Evolutionary conservation across 92 coral and sea anemone species (phyloP), one percentile per base, ranked within the genome.

Genomic region (Parazoanthus atlanticus): DNA sequence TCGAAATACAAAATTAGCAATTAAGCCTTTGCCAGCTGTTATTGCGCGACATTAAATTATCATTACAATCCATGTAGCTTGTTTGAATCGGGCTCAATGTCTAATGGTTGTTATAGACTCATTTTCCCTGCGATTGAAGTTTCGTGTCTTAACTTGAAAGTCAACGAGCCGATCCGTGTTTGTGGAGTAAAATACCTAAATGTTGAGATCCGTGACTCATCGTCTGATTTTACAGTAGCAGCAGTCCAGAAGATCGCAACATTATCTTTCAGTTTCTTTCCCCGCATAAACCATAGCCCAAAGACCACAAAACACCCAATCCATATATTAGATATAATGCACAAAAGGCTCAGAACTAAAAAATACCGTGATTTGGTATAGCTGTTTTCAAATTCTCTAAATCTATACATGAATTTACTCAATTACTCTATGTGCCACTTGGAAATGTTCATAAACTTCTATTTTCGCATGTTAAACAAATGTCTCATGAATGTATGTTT

Each of bases 1-100:
- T 29, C 52, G 56, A 84, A 84, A 46, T 71, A 84, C 67, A 34
- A 47, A 84, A 84, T 84, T 67, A 84, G 78, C 65, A 84, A 84
- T 84, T 84, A 84, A 71, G 41, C 15, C 23, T 40, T 33, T 26
- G 79, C 34, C 87, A 84, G 87, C 87, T 84, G 87, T 47, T 28
- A 65, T 70, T 3, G 87, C 38, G 29, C 23, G 8, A 10, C 74
- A 70, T 84, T n/a, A n/a, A n/a, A n/a, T n/a, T 67, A 38, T 5
- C 78, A n/a, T 10, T 31, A 29, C 54, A 12, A 5, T 30, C 9
- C 61, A 8, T 16, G 26, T 10, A 75, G 49, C 0, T 34, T 36
- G 79, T 74, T 74, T 74, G 40, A 41, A 74, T 36, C 69, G 3
- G 17, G 58, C 58, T 13, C 58, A 31, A 11, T 74, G 49, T 32